Percentiles rank a stretch among this genome's conserved stretches.
phyloP scores from a whole-genome alignment of 1,140 invertebrate species.

The Zaprionus gabonicus region DNA sequence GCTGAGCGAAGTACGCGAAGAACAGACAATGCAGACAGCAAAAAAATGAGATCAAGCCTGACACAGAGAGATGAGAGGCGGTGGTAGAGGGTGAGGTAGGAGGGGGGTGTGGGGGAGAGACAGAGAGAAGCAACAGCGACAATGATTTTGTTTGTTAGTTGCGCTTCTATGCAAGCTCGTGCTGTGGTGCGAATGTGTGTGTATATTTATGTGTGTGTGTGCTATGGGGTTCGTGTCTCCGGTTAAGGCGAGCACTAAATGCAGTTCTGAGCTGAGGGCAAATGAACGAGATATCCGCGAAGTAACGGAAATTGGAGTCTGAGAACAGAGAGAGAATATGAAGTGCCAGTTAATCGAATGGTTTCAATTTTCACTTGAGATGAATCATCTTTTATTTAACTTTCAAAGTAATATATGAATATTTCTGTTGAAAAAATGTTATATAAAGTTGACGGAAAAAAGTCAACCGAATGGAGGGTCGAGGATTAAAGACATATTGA shows the following conservation, averaged over 20 bases:
- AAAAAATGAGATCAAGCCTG: slow-evolving; percentile 9
- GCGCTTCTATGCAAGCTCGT: slow-evolving; percentile 23
- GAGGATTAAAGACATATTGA: background rate
- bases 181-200: background rate
- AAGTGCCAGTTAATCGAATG: background rate
- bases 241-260: slow-evolving; percentile 37
- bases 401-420: background rate
- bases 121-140: slow-evolving; percentile 21
- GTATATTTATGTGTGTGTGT: slow-evolving; percentile 25
- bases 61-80: background rate
- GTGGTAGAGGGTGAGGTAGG: background rate
- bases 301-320: slow-evolving; percentile 15
- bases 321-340: background rate
- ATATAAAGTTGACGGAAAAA: background rate
- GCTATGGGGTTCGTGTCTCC: slow-evolving; percentile 58
- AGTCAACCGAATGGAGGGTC: background rate
- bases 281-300: slow-evolving; percentile 13
- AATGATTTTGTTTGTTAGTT: slow-evolving; percentile 43
- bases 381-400: background rate
- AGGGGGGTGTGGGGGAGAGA: slow-evolving; percentile 3
- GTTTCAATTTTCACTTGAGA: background rate
- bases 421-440: background rate
- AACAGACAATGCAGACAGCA: slow-evolving; percentile 12
- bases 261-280: slow-evolving; percentile 23
- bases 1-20: background rate